Percentiles rank a stretch among this genome's conserved stretches.
phyloP scores from a whole-genome alignment of 2,888 invertebrate species.

The Brachylomia viminalis region DNA sequence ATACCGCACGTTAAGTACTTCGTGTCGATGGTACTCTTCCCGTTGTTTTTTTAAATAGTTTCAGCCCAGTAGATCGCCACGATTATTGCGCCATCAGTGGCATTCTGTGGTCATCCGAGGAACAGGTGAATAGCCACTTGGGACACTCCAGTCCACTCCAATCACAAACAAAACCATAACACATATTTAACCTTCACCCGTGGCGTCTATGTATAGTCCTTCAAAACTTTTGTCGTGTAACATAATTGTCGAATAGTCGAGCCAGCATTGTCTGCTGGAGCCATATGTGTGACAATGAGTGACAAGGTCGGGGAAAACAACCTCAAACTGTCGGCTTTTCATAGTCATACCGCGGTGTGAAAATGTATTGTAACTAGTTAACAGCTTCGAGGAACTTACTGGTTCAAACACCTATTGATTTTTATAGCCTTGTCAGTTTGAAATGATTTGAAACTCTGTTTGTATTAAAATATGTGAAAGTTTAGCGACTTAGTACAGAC shows the following conservation, averaged over 20 bases:
- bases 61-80: too few species aligned
- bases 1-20: background rate
- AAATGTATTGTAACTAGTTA: slow-evolving; percentile 26
- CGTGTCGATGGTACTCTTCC: too few species aligned
- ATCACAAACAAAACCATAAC: background rate
- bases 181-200: background rate
- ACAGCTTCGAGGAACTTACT: slow-evolving; percentile 19
- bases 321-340: slow-evolving; percentile 1
- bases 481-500: background rate
- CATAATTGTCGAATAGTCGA: slow-evolving; percentile 20
- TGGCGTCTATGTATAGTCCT: background rate
- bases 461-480: too few species aligned
- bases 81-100: too few species aligned
- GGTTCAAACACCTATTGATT: slow-evolving; percentile 40
- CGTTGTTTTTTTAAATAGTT: too few species aligned
- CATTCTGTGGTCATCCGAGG: too few species aligned
- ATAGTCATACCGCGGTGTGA: slow-evolving; percentile 15
- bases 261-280: slow-evolving; percentile 15
- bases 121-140: too few species aligned
- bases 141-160: too few species aligned
- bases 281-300: slow-evolving; percentile 9
- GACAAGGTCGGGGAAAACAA: slow-evolving; percentile 41
- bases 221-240: slow-evolving; percentile 22
- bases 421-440: slow-evolving; percentile 2
- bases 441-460: background rate